Percentiles rank a stretch among this genome's conserved stretches.
Conservation (phyloP, 64 coral and sea anemone species). For the Catalaphyllia jardinei region DNA sequence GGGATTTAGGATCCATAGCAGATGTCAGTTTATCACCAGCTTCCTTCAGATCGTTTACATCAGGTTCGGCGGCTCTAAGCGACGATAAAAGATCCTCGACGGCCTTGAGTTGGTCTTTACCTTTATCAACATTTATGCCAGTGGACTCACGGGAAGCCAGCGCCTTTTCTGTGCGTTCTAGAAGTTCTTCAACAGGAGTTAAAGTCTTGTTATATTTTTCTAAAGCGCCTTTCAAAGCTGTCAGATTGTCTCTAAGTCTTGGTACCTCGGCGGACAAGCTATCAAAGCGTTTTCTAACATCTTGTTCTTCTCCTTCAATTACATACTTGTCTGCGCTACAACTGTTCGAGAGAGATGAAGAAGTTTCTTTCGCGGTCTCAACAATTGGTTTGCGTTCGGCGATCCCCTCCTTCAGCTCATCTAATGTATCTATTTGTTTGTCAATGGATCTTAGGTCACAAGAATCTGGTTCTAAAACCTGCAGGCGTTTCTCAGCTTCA, state of each 20-base stretch:
- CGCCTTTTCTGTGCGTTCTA: constrained; percentile 75
- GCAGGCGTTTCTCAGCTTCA: constrained; percentile 74
- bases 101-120: constrained; percentile 60
- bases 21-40: constrained; percentile 65
- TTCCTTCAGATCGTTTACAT: constrained; percentile 38
- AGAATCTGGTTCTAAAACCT: constrained; percentile 64
- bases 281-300: constrained; percentile 87
- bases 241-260: constrained; percentile 53
- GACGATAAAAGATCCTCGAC: constrained; percentile 61
- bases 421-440: constrained; percentile 69
- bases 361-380: constrained; percentile 60
- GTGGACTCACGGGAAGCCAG: constrained; percentile 51
- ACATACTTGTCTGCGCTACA: constrained; percentile 87
- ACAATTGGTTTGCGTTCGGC: constrained; percentile 77
- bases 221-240: constrained; percentile 61
- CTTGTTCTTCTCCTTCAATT: constrained; percentile 84
- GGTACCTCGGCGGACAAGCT: constrained; percentile 44
- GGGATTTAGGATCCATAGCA: constrained; percentile 71
- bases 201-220: constrained; percentile 76
- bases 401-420: constrained; percentile 70
- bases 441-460: constrained; percentile 65
- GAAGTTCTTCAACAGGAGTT: constrained; percentile 60
- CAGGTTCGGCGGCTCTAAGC: constrained; percentile 56
- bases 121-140: constrained; percentile 69
- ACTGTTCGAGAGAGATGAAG: constrained; percentile 67